These are phyloP conservation scores for Scolopax rusticola DNA, from an alignment of 2,797 vertebrate species.

Conservation along the genomic window DNA sequence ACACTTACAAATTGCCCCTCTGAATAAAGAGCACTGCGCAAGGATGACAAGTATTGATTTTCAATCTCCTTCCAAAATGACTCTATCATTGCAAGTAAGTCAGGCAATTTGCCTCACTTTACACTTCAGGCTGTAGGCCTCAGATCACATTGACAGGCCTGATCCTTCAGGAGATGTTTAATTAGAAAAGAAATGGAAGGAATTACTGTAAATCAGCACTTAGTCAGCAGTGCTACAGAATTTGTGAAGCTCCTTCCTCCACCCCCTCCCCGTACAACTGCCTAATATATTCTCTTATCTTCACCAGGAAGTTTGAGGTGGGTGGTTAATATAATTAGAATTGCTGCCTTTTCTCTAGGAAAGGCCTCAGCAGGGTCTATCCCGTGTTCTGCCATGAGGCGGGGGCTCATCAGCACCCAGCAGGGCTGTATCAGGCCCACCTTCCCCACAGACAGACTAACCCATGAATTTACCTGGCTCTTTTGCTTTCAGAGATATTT, in stretches of 20 bases:
- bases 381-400: fast-evolving
- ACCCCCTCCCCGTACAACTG: neutral
- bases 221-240: conserved; percentile 38
- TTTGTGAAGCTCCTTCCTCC: neutral
- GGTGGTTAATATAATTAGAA: conserved; percentile 5
- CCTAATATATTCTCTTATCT: conserved; percentile 53
- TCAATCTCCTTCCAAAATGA: conserved; percentile 76
- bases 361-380: neutral
- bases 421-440: fast-evolving
- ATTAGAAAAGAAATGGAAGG: conserved; percentile 78
- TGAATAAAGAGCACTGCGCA: conserved; percentile 65
- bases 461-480: fast-evolving
- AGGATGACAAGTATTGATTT: conserved; percentile 83
- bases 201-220: conserved; percentile 77
- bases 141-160: conserved; percentile 70
- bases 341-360: neutral
- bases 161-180: conserved; percentile 76
- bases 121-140: conserved; percentile 64
- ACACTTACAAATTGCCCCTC: conserved; percentile 75
- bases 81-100: conserved; percentile 74
- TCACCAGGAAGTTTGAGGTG: neutral
- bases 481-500: neutral
- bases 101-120: conserved; percentile 78
- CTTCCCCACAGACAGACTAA: fast-evolving
- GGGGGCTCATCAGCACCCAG: neutral